Percentiles rank a stretch among this genome's conserved stretches.
Evolutionary conservation across 2,888 invertebrate genomes (phyloP).

Genomic region (Ennomos fuscantarius): DNA sequence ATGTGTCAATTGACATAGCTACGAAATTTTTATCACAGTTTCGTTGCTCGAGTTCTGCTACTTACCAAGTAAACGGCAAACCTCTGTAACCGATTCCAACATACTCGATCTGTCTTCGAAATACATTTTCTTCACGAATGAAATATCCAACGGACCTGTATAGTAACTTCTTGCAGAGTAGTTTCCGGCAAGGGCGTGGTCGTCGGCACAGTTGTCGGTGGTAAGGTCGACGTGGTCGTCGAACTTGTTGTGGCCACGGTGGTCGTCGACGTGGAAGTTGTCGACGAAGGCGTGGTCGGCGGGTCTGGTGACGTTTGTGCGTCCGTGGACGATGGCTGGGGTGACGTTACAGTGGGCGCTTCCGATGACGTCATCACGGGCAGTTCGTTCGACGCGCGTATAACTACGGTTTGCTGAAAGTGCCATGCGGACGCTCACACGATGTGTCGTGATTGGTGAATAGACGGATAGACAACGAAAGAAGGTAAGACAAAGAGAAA

Average conservation of each 20-base stretch:
- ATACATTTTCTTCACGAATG: neutral
- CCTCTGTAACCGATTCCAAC: too few species aligned
- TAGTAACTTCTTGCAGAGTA: slow-evolving; percentile 67
- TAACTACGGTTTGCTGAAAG: slow-evolving; percentile 84
- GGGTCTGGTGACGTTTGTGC: slow-evolving; percentile 45
- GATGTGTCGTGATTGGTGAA: slow-evolving; percentile 65
- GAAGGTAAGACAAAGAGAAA: slow-evolving; percentile 15
- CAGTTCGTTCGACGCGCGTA: slow-evolving; percentile 77
- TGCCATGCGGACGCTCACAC: slow-evolving; percentile 83
- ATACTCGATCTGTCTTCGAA: too few species aligned
- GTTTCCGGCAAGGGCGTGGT: slow-evolving; percentile 64
- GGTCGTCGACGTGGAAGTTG: slow-evolving; percentile 43
- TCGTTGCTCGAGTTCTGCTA: neutral
- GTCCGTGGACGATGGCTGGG: slow-evolving; percentile 50
- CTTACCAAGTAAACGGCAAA: neutral
- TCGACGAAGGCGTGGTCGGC: slow-evolving; percentile 45
- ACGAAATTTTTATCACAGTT: slow-evolving; percentile 1
- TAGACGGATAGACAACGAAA: slow-evolving; percentile 63
- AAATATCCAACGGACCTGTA: slow-evolving; percentile 59
- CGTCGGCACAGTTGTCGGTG: slow-evolving; percentile 52
- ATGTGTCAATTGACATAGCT: neutral
- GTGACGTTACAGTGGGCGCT: slow-evolving; percentile 57
- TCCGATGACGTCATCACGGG: slow-evolving; percentile 65
- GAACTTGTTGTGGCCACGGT: slow-evolving; percentile 44
- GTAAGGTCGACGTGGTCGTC: slow-evolving; percentile 46